Conservation (phyloP, 2,113 vertebrate genomes). For the Capreolus pygargus region DNA sequence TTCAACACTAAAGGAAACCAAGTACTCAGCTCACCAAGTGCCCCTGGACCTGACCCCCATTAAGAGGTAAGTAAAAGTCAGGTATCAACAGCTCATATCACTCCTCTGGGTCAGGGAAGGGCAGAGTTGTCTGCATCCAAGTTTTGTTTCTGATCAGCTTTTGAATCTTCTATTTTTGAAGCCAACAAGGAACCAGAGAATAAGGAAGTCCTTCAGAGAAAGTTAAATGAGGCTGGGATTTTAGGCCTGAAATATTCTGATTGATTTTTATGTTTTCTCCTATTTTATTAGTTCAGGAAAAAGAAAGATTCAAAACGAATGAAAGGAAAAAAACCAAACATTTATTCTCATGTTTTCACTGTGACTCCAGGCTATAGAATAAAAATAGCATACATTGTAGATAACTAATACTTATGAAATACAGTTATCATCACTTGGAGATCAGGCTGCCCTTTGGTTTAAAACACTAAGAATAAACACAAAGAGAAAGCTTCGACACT, state of each 20-base stretch:
- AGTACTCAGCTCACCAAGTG: background rate
- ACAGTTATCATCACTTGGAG: background rate
- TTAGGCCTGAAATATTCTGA: background rate
- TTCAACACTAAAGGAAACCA: background rate
- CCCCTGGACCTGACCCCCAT: background rate
- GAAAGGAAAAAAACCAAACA: slow-evolving; percentile 43
- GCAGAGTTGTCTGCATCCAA: background rate
- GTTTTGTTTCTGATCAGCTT: background rate
- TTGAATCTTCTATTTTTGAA: background rate
- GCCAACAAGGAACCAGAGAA: background rate
- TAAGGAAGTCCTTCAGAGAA: background rate
- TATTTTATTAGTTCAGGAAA: background rate
- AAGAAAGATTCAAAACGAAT: slow-evolving; percentile 20
- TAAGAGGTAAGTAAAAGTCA: background rate
- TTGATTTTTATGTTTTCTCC: background rate
- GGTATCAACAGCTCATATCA: background rate
- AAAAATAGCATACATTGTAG: background rate
- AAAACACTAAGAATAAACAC: slow-evolving; percentile 47
- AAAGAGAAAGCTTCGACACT: background rate
- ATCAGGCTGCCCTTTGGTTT: background rate
- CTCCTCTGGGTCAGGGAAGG: background rate
- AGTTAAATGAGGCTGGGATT: background rate
- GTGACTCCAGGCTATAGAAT: background rate
- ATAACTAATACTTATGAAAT: background rate
- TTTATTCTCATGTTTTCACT: slow-evolving; percentile 13